Evolutionary conservation across 1,140 invertebrate species (phyloP), one percentile per base, ranked within the genome.

Genomic region (Planococcus citri): DNA sequence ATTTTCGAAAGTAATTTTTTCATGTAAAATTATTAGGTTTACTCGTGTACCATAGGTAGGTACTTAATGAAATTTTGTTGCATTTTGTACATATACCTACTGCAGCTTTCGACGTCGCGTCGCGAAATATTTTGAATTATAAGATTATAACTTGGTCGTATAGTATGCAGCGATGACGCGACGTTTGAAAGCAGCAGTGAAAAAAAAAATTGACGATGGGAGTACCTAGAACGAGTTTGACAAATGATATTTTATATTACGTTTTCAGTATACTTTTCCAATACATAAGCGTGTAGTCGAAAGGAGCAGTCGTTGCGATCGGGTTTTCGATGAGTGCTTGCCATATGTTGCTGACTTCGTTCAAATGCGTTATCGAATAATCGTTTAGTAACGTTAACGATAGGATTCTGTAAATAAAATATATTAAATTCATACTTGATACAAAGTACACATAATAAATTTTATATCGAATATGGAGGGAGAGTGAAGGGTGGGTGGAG

Each of bases 311-410:
- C 3, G 60, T 24, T 6, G 60, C 25, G 21, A 64, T 64, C 4
- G 60, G 60, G 17, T 24, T 64, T 64, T 64, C 60, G 21, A 64
- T 64, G 22, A 64, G 25, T 27, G 25, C 60, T 64, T 64, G 60
- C 60, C 60, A 64, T 64, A 64, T 64, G 60, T 64, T 27, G 60
- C 25, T 64, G 22, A 64, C 60, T 24, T 64, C 60, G 25, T 64
- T 10, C 60, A 64, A 64, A 64, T 64, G 60, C 22, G 60, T 27
- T 64, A 64, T 10, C 60, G 60, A 64, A 27, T 14, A 27, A 64
- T 64, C 60, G 25, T 64, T 24, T 12, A 64, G 20, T 25, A 64
- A 25, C 25, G 60, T 64, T 64, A 25, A 4, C 22, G 60, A 64
- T 14, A 64, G 17, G 2, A 64, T 64, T 24, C 60, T 64, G 60